These are phyloP conservation scores for Denticeps clupeoides DNA, from an alignment of 2,797 vertebrate species.

Conservation along the genomic window DNA sequence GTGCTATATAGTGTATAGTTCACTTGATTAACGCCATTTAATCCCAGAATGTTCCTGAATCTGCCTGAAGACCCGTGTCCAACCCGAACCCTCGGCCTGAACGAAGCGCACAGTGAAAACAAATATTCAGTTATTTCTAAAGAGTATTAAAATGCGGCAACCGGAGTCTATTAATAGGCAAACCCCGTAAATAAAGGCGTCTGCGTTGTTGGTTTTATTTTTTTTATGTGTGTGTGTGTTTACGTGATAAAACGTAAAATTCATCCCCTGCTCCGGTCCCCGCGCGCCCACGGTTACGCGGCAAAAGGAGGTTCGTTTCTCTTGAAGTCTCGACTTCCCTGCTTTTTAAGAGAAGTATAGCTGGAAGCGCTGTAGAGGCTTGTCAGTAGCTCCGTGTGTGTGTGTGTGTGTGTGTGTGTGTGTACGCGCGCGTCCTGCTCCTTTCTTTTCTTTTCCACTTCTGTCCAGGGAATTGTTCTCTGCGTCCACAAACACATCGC, in stretches of 20 bases:
- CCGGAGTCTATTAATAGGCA: too few species aligned
- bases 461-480: conserved; percentile 66
- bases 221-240: too few species aligned
- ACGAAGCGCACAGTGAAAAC: too few species aligned
- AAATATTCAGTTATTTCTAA: too few species aligned
- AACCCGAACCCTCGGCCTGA: too few species aligned
- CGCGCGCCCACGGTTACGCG: conserved; percentile 27
- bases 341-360: conserved; percentile 52
- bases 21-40: too few species aligned
- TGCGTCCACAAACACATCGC: conserved; percentile 79
- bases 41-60: too few species aligned
- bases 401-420: conserved; percentile 18
- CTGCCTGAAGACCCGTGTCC: too few species aligned
- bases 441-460: conserved; percentile 36
- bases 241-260: conserved; percentile 31
- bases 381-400: conserved; percentile 29
- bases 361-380: conserved; percentile 50
- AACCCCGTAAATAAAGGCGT: too few species aligned
- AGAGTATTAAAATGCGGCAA: too few species aligned
- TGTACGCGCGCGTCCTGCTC: conserved; percentile 38
- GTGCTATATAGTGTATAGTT: too few species aligned
- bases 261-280: conserved; percentile 6
- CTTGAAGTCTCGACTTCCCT: conserved; percentile 38
- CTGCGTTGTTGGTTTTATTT: too few species aligned
- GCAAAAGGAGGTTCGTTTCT: conserved; percentile 48